Evolutionary conservation across 2,113 vertebrate genomes (phyloP).

Genomic region (Urocolius indicus): DNA sequence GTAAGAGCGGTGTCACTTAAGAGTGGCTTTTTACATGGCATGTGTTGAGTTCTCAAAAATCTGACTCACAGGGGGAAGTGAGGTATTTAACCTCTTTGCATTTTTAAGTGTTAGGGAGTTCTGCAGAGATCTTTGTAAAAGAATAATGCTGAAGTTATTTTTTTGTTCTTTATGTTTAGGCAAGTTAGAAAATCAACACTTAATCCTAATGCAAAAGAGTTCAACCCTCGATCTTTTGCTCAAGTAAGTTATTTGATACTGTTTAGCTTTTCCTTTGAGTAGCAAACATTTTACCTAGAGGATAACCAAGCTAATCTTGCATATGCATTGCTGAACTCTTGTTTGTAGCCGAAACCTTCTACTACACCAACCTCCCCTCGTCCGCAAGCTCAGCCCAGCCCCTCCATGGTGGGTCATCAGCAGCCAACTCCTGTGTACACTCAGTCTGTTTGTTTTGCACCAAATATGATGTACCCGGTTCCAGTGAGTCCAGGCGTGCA

Average conservation of each 20-base stretch:
- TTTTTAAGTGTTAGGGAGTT: background rate
- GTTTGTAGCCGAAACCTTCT: slow-evolving; percentile 91
- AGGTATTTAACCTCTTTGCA: background rate
- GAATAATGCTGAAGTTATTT: background rate
- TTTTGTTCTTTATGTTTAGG: slow-evolving; percentile 75
- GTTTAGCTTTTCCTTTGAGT: background rate
- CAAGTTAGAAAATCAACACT: slow-evolving; percentile 98
- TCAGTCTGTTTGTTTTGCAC: slow-evolving; percentile 95
- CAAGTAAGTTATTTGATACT: slow-evolving; percentile 81
- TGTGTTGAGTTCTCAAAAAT: background rate
- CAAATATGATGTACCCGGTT: slow-evolving; percentile 96
- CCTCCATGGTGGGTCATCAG: slow-evolving; percentile 95
- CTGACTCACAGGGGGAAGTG: background rate
- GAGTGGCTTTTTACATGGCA: background rate
- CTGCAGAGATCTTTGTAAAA: background rate
- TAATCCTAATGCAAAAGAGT: slow-evolving; percentile 98
- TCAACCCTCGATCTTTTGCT: slow-evolving; percentile 94
- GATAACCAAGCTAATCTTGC: background rate
- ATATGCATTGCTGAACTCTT: slow-evolving; percentile 7
- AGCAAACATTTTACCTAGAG: background rate
- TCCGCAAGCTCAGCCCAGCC: slow-evolving; percentile 96
- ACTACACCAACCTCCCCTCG: slow-evolving; percentile 95
- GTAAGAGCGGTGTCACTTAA: background rate
- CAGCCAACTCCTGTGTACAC: slow-evolving; percentile 91
- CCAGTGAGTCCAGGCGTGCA: slow-evolving; percentile 98